A percentile compares a stretch with the other conserved stretches of the same genome.
These are phyloP conservation scores for Netelia inedita DNA, from an alignment of 2,888 invertebrate species.

Conservation along the genomic window DNA sequence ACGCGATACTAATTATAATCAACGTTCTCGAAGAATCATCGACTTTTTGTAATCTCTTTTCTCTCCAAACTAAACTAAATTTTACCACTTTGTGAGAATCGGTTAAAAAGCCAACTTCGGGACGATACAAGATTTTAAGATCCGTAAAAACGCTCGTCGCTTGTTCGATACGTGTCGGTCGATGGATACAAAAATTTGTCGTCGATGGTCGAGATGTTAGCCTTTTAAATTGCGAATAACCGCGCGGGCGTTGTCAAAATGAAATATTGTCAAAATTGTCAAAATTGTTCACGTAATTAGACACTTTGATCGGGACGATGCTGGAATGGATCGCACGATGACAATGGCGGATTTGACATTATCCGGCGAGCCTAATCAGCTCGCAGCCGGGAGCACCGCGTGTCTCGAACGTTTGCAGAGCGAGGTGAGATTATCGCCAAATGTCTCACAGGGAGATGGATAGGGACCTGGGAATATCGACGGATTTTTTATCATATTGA, in stretches of 20 bases:
- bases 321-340: constrained; percentile 64
- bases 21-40: not conserved
- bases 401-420: constrained; percentile 77
- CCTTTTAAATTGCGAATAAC: constrained; percentile 47
- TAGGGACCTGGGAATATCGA: not conserved
- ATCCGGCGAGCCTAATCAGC: constrained; percentile 59
- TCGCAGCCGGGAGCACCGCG: constrained; percentile 70
- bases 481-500: not conserved
- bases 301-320: no score
- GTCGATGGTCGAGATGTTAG: constrained; percentile 49
- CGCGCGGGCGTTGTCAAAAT: constrained; percentile 71
- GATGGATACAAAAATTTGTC: constrained; percentile 33
- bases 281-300: constrained; percentile 72
- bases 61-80: not conserved
- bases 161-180: constrained; percentile 7
- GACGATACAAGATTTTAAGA: not conserved
- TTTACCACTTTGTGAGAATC: not conserved
- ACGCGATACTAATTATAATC: no score
- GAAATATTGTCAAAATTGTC: constrained; percentile 78
- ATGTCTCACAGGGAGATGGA: not conserved
- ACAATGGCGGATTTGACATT: constrained; percentile 69
- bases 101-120: not conserved
- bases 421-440: constrained; percentile 73
- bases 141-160: not conserved
- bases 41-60: no score